A percentile compares a stretch with the other conserved stretches of the same genome.
phyloP scores from a whole-genome alignment of 2,113 vertebrate species.

The Campylomormyrus numenius region DNA sequence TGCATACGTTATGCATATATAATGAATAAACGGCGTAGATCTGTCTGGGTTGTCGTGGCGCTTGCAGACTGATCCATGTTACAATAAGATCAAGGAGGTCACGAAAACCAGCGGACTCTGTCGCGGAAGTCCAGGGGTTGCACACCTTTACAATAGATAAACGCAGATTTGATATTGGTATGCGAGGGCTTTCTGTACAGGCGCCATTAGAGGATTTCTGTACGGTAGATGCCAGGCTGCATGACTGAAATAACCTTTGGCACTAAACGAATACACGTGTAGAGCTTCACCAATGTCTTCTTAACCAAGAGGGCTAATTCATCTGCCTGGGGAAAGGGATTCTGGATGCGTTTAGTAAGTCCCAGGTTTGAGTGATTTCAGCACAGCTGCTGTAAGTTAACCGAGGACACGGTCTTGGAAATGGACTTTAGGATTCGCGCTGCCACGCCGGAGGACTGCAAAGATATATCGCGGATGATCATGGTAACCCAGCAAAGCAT shows the following conservation, averaged over 20 bases:
- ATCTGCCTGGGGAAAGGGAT: neutral
- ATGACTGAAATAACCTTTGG: too few relatives aligned
- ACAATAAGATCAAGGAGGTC: neutral
- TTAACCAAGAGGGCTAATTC: neutral
- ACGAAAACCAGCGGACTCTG: neutral
- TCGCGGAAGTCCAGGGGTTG: neutral
- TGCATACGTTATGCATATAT: neutral
- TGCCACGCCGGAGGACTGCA: slow-evolving; percentile 53
- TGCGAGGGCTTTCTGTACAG: neutral
- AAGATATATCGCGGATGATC: slow-evolving; percentile 59
- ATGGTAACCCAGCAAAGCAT: slow-evolving; percentile 38
- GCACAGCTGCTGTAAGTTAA: neutral
- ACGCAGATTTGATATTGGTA: neutral
- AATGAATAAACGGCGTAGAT: neutral
- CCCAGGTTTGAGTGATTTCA: neutral
- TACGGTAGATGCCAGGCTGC: too few relatives aligned
- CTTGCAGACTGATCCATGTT: neutral
- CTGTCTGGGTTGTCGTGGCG: neutral
- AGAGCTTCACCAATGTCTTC: neutral
- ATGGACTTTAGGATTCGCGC: slow-evolving; percentile 55
- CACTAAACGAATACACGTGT: neutral
- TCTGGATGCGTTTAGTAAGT: neutral
- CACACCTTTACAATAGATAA: neutral
- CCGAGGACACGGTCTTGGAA: neutral
- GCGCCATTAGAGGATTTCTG: neutral